Percentiles rank a stretch among this genome's conserved stretches.
phyloP scores from a whole-genome alignment of 2,888 invertebrate genomes.

The Scaptodrosophila latifasciaeformis region DNA sequence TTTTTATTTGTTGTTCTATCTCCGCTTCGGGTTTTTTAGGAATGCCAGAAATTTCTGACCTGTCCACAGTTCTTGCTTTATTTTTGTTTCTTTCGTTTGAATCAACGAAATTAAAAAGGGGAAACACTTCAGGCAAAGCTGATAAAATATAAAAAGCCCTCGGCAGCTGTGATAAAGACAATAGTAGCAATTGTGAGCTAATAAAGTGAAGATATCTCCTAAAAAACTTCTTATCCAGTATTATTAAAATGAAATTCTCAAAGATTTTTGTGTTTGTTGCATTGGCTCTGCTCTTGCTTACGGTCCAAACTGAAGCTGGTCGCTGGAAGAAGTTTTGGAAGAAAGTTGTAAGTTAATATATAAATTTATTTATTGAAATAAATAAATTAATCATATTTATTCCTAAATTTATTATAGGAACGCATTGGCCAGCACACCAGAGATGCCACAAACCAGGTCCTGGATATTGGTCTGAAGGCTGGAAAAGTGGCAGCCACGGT shows the following conservation, averaged over 20 bases:
- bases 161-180: no score
- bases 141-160: no score
- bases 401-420: conserved; percentile 39
- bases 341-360: conserved; percentile 47
- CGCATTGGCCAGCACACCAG: conserved; percentile 51
- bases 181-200: no score
- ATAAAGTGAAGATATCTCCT: no score
- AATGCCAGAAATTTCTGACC: no score
- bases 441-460: conserved; percentile 41
- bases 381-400: background rate
- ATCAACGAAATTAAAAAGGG: no score
- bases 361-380: background rate
- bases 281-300: conserved; percentile 33
- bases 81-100: no score
- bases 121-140: no score
- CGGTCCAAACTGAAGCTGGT: conserved; percentile 43
- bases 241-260: conserved; percentile 47
- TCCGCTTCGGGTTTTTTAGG: no score
- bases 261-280: conserved; percentile 43
- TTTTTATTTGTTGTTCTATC: no score
- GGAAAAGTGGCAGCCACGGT: conserved; percentile 44
- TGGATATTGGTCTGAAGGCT: conserved; percentile 41
- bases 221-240: no score
- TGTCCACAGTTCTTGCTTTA: no score
- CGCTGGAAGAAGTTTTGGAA: conserved; percentile 53